These are phyloP conservation scores for Venturia canescens DNA, from an alignment of 1,140 invertebrate genomes.

Conservation along the genomic window DNA sequence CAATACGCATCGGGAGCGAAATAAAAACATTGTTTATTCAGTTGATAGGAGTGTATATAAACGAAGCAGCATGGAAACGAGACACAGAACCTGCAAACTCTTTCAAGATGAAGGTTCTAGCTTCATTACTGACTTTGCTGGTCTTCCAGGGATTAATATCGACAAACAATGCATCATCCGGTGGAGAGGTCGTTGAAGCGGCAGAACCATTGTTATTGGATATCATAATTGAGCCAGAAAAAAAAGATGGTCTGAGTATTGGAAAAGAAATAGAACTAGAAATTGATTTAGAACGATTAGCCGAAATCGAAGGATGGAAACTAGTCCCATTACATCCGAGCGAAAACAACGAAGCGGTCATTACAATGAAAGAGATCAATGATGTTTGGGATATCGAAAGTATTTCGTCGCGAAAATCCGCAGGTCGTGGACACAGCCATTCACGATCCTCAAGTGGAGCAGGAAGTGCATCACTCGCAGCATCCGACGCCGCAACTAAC, in stretches of 20 bases:
- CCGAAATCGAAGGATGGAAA: conserved; percentile 19
- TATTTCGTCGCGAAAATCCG: background rate
- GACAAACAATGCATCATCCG: background rate
- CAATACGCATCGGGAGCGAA: background rate
- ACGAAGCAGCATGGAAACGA: background rate
- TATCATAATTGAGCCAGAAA: conserved; percentile 5
- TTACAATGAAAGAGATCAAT: conserved; percentile 20
- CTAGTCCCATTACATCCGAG: background rate
- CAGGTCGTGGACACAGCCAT: background rate
- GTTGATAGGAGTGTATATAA: conserved; percentile 56
- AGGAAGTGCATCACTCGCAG: background rate
- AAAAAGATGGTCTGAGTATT: background rate
- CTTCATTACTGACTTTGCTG: conserved; percentile 11
- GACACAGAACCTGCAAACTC: conserved; percentile 29
- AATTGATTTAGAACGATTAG: conserved; percentile 11
- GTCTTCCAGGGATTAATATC: background rate
- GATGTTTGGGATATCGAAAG: conserved; percentile 6
- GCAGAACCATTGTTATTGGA: background rate
- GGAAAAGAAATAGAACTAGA: conserved; percentile 23
- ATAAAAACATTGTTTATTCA: conserved; percentile 39
- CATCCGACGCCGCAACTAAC: background rate
- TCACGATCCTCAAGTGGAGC: background rate
- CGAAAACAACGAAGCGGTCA: conserved; percentile 12
- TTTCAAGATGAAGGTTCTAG: conserved; percentile 45
- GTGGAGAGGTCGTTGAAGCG: background rate